phyloP scores from a whole-genome alignment of 2,113 vertebrate species.

The Chaetorhynchus papuensis region DNA sequence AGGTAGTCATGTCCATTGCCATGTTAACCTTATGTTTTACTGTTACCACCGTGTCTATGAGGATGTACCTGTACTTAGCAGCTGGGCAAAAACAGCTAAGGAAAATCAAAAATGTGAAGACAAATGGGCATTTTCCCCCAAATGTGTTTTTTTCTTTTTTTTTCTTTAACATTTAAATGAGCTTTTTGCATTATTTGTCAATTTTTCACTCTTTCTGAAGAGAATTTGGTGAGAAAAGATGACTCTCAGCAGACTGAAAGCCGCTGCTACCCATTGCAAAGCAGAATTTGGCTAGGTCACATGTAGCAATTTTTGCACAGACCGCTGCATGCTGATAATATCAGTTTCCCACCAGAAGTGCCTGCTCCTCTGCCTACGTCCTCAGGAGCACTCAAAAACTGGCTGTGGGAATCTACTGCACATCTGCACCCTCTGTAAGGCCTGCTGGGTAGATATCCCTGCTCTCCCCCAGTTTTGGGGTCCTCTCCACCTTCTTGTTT shows the following conservation, averaged over 20 bases:
- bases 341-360: neutral
- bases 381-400: neutral
- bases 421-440: fast-evolving
- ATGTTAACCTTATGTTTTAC: neutral
- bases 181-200: neutral
- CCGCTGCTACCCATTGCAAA: neutral
- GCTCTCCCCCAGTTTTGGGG: fast-evolving
- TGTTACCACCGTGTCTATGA: fast-evolving
- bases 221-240: neutral
- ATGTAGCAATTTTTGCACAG: neutral
- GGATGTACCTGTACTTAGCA: neutral
- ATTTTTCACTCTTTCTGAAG: neutral
- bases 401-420: neutral
- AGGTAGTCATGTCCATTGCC: neutral
- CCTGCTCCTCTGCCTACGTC: neutral
- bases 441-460: neutral
- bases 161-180: neutral
- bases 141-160: neutral
- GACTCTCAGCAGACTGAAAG: neutral
- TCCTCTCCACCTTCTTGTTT: neutral
- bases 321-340: neutral
- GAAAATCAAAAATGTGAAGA: neutral
- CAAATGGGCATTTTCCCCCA: neutral
- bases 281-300: neutral
- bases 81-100: neutral